Evolutionary conservation across 2,113 vertebrate genomes (phyloP).

Genomic region (Thomomys bottae): DNA sequence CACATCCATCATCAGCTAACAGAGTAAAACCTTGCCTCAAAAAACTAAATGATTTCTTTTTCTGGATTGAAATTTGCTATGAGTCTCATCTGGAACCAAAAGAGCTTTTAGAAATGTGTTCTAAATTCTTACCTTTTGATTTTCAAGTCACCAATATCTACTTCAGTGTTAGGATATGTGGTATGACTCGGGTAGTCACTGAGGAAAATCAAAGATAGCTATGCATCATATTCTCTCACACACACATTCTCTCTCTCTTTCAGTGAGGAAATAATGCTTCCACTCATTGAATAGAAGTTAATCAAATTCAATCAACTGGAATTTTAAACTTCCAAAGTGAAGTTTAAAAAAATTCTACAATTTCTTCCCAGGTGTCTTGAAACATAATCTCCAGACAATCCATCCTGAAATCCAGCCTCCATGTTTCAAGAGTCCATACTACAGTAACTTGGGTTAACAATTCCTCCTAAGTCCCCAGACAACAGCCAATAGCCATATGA

Average conservation of each 20-base stretch:
- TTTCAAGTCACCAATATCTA: background rate
- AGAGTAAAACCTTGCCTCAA: background rate
- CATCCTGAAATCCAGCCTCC: background rate
- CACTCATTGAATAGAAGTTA: background rate
- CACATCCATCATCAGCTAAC: background rate
- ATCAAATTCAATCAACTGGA: background rate
- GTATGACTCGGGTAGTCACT: background rate
- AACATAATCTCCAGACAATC: background rate
- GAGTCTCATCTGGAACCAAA: background rate
- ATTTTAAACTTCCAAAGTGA: background rate
- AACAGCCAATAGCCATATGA: background rate
- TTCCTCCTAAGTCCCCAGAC: background rate
- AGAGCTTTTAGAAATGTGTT: background rate
- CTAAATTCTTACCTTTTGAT: background rate
- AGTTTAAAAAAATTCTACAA: background rate
- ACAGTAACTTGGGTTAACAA: background rate
- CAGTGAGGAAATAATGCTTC: background rate
- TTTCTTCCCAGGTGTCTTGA: background rate
- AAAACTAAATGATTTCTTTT: background rate
- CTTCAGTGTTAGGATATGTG: background rate
- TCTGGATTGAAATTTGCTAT: background rate
- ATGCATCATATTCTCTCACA: background rate
- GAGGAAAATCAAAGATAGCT: background rate
- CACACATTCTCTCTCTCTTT: background rate
- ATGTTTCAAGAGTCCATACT: background rate